A percentile compares a stretch with the other conserved stretches of the same genome.
Conservation (phyloP, 2,888 invertebrate genomes). For the Leucozona laternaria region DNA sequence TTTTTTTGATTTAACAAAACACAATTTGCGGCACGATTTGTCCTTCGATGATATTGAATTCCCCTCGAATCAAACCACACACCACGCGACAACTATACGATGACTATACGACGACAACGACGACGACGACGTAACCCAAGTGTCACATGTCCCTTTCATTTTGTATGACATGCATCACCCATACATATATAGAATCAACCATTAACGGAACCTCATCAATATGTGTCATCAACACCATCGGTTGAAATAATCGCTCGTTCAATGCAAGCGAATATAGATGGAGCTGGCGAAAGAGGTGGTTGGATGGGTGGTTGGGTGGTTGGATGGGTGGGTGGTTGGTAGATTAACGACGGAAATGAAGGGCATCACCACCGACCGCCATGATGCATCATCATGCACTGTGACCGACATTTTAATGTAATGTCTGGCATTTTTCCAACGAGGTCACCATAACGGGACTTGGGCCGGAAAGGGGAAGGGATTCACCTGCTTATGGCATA, state of each 20-base stretch:
- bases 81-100: slow-evolving; percentile 28
- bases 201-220: slow-evolving; percentile 33
- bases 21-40: slow-evolving; percentile 60
- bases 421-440: slow-evolving; percentile 69
- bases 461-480: slow-evolving; percentile 25
- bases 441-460: slow-evolving; percentile 51
- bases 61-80: slow-evolving; percentile 52
- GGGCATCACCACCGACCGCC: not conserved
- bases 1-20: not conserved
- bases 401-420: slow-evolving; percentile 75
- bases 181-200: not conserved
- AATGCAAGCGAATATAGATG: slow-evolving; percentile 17
- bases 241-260: slow-evolving; percentile 39
- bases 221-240: slow-evolving; percentile 58
- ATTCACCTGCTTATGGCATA: slow-evolving; percentile 65
- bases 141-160: slow-evolving; percentile 52
- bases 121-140: slow-evolving; percentile 26
- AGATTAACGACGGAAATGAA: too few species aligned
- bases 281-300: not conserved
- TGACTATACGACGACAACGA: not conserved
- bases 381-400: slow-evolving; percentile 48
- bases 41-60: slow-evolving; percentile 66
- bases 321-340: not conserved
- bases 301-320: not conserved
- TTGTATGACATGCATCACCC: slow-evolving; percentile 28